Evolutionary conservation across 2,797 vertebrate species (phyloP).

Genomic region (Ateles fusciceps): DNA sequence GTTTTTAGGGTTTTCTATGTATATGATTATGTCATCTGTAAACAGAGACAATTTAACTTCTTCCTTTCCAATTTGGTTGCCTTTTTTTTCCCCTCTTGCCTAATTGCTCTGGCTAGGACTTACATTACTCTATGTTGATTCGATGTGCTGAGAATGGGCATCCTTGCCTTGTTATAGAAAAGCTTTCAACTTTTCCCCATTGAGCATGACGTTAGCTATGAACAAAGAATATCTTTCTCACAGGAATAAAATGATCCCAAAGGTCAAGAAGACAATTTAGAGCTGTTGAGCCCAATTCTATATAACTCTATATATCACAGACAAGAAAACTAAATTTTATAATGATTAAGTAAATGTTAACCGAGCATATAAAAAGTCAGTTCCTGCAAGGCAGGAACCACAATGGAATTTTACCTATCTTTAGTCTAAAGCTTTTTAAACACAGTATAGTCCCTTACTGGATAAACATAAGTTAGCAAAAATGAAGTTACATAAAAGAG

Average conservation of each 20-base stretch:
- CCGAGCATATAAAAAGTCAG: neutral
- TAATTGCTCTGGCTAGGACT: neutral
- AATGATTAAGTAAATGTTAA: conserved; percentile 3
- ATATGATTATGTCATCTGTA: neutral
- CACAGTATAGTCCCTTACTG: neutral
- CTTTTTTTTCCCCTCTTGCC: neutral
- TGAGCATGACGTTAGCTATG: neutral
- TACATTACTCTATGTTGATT: neutral
- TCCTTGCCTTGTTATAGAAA: neutral
- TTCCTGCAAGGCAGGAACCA: neutral
- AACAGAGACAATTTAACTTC: neutral
- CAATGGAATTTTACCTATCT: neutral
- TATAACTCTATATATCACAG: neutral
- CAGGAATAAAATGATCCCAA: neutral
- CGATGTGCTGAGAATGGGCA: neutral
- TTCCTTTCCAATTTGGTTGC: neutral
- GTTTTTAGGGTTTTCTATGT: neutral
- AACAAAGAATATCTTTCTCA: neutral
- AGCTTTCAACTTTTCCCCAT: neutral
- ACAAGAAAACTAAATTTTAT: neutral
- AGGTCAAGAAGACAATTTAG: neutral
- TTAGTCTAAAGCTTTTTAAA: neutral
- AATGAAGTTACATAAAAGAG: neutral
- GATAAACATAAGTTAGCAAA: neutral
- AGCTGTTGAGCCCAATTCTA: neutral